phyloP scores from a whole-genome alignment of 2,113 vertebrate genomes.

The Callospermophilus lateralis region DNA sequence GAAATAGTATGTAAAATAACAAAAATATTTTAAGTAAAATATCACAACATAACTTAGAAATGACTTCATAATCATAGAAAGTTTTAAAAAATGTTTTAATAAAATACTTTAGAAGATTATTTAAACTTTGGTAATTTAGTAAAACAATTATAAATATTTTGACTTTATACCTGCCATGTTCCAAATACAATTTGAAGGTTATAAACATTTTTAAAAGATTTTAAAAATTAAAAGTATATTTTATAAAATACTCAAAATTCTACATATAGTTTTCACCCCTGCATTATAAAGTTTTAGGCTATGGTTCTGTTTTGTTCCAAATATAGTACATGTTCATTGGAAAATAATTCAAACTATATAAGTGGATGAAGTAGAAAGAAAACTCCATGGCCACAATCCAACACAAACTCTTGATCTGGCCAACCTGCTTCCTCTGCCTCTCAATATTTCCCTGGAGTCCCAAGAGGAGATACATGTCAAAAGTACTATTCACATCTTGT shows the following conservation, averaged over 20 bases:
- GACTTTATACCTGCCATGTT: neutral
- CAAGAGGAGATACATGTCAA: neutral
- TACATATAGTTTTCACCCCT: neutral
- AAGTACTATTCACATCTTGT: constrained; percentile 4
- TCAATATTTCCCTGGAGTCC: neutral
- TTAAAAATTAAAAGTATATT: constrained; percentile 24
- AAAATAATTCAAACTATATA: constrained; percentile 30
- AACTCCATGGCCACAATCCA: neutral
- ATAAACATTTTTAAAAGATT: constrained; percentile 48
- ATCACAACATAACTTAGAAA: constrained; percentile 38
- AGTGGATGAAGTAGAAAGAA: constrained; percentile 21
- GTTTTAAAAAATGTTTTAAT: constrained; percentile 24
- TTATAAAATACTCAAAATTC: constrained; percentile 28
- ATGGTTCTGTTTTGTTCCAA: neutral
- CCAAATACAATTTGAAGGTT: neutral
- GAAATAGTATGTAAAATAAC: neutral
- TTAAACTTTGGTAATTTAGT: neutral
- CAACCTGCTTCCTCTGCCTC: neutral
- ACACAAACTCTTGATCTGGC: neutral
- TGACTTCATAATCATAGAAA: neutral
- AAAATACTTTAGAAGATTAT: constrained; percentile 3
- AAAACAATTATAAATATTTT: constrained; percentile 29
- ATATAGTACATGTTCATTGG: neutral
- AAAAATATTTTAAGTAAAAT: constrained; percentile 39
- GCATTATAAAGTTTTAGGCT: neutral